Conservation (phyloP, 2,113 vertebrate genomes). For the Grammomys dolichurus region DNA sequence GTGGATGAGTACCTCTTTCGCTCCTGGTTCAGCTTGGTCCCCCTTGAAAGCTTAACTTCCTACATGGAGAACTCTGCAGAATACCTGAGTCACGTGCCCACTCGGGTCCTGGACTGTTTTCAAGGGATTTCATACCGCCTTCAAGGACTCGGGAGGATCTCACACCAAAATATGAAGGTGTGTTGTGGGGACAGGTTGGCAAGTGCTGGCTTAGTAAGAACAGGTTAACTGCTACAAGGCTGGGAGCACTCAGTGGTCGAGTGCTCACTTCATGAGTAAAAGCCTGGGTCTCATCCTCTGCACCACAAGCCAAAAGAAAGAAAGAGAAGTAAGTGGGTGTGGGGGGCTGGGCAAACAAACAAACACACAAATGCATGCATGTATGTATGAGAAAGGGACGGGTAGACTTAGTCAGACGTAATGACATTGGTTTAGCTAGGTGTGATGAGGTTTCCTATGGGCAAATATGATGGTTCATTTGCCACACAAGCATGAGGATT, state of each 20-base stretch:
- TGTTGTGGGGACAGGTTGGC: constrained; percentile 20
- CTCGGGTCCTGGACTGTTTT: constrained; percentile 86
- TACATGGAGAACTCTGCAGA: constrained; percentile 77
- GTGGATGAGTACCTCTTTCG: constrained; percentile 86
- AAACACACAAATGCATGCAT: too few species aligned
- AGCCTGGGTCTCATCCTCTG: background rate
- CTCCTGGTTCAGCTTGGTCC: constrained; percentile 90
- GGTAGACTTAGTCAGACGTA: background rate
- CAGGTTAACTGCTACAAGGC: background rate
- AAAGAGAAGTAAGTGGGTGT: too few species aligned
- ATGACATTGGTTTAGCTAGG: too few species aligned
- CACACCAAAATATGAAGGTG: background rate
- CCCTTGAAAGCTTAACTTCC: constrained; percentile 79
- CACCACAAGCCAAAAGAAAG: background rate
- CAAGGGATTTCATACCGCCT: constrained; percentile 80
- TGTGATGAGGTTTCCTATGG: too few species aligned
- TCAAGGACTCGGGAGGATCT: constrained; percentile 20
- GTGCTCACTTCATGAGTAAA: background rate
- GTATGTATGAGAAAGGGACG: too few species aligned
- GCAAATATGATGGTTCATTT: background rate
- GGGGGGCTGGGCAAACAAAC: too few species aligned
- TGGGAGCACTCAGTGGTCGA: background rate
- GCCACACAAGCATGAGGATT: background rate
- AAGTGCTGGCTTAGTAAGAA: background rate
- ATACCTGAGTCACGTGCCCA: constrained; percentile 75